phyloP scores from a whole-genome alignment of 1,140 invertebrate species.

The Zelostemma sp. region DNA sequence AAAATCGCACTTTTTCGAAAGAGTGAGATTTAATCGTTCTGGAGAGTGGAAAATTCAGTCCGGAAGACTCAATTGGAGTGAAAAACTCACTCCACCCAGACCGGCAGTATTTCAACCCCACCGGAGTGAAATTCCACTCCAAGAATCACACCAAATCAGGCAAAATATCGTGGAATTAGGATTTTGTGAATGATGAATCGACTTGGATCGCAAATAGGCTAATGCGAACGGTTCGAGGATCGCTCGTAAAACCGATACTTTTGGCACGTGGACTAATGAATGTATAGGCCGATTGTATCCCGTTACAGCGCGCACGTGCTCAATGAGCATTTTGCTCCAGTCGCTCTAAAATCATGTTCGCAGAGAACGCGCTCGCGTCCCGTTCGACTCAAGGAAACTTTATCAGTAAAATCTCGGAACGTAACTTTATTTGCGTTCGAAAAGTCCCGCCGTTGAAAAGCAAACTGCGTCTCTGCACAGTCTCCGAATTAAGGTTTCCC shows the following conservation, averaged over 20 bases:
- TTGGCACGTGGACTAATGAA: conserved; percentile 40
- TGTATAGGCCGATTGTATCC: conserved; percentile 44
- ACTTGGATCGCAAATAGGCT: neutral
- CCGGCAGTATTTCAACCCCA: too few relatives aligned
- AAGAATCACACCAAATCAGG: too few relatives aligned
- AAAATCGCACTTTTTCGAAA: too few relatives aligned
- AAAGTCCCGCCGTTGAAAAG: too few relatives aligned
- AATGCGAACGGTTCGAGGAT: conserved; percentile 24
- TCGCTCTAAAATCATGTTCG: neutral
- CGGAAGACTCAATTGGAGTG: too few relatives aligned
- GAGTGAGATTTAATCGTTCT: too few relatives aligned
- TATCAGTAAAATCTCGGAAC: neutral
- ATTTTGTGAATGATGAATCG: neutral
- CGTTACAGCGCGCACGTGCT: conserved; percentile 48
- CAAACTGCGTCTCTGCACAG: too few relatives aligned
- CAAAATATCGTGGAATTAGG: too few relatives aligned
- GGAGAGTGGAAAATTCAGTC: too few relatives aligned
- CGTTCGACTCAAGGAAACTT: neutral
- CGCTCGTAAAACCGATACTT: conserved; percentile 40
- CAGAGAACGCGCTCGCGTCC: neutral
- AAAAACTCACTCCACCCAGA: too few relatives aligned
- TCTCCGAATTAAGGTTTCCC: too few relatives aligned
- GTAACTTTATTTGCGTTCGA: conserved; percentile 2
- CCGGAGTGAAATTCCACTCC: too few relatives aligned
- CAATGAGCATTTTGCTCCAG: conserved; percentile 31